Conservation (phyloP, 2,888 invertebrate genomes). For the Synanthedon andrenaeformis region DNA sequence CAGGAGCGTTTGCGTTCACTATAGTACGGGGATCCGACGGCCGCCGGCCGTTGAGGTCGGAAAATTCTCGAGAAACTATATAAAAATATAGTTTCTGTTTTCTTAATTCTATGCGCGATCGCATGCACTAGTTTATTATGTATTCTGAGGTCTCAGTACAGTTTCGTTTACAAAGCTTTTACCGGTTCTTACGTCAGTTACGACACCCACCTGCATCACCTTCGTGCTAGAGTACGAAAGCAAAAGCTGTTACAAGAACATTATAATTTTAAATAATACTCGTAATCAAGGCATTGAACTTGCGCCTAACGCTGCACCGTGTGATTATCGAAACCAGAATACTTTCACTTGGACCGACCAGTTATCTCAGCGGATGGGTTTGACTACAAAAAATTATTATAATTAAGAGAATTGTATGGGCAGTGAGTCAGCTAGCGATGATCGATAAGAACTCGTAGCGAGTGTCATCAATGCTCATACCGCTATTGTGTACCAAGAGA, state of each 20-base stretch:
- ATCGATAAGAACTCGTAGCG: constrained; percentile 35
- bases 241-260: constrained; percentile 22
- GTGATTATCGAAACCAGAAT: constrained; percentile 55
- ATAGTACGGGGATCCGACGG: too few relatives aligned
- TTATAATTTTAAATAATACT: constrained; percentile 54
- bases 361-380: constrained; percentile 43
- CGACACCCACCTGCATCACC: constrained; percentile 32
- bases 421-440: constrained; percentile 56
- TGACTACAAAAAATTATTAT: constrained; percentile 55
- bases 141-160: too few relatives aligned
- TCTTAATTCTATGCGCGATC: too few relatives aligned
- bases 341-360: constrained; percentile 54
- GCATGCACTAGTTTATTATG: too few relatives aligned
- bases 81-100: too few relatives aligned
- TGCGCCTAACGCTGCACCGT: constrained; percentile 41
- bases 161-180: background rate
- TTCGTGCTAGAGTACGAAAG: constrained; percentile 17
- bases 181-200: constrained; percentile 32
- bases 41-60: too few relatives aligned
- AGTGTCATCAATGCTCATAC: constrained; percentile 38
- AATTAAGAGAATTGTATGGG: constrained; percentile 57
- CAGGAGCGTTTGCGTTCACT: too few relatives aligned
- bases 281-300: constrained; percentile 68
- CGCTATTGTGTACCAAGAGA: constrained; percentile 19
- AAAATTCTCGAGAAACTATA: too few relatives aligned